Evolutionary conservation across 2,888 invertebrate genomes (phyloP).

Genomic region (Volucella bombylans): DNA sequence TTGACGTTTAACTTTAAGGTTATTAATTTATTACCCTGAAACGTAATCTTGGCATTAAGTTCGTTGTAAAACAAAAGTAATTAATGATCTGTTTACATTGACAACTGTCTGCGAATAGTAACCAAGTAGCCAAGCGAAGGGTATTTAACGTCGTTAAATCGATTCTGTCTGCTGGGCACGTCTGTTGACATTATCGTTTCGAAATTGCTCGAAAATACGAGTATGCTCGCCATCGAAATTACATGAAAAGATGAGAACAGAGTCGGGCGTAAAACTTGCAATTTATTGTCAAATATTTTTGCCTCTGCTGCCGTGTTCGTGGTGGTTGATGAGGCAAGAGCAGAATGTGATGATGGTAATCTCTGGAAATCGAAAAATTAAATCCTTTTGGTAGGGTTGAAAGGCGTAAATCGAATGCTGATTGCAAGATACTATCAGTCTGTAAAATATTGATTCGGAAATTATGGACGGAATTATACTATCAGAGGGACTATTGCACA

Average conservation of each 20-base stretch:
- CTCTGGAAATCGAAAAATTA: too few species aligned
- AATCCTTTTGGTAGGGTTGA: too few species aligned
- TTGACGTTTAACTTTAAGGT: slow-evolving; percentile 1
- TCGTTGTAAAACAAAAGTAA: slow-evolving; percentile 20
- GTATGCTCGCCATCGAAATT: too few species aligned
- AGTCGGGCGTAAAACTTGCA: background rate
- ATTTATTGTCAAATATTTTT: background rate
- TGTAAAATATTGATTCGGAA: too few species aligned
- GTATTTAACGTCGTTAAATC: slow-evolving; percentile 2
- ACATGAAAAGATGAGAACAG: background rate
- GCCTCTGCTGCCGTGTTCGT: too few species aligned
- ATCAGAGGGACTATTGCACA: too few species aligned
- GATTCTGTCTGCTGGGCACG: slow-evolving; percentile 4
- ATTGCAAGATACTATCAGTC: too few species aligned
- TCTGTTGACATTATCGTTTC: background rate
- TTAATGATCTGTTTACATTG: slow-evolving; percentile 27
- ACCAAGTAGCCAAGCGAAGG: background rate
- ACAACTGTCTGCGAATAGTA: background rate
- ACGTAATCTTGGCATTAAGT: background rate
- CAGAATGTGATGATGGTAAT: too few species aligned
- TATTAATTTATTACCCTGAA: slow-evolving; percentile 11
- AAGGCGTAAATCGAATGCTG: too few species aligned
- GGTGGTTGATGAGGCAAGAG: too few species aligned
- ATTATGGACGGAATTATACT: too few species aligned
- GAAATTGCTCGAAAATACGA: background rate